phyloP scores from a whole-genome alignment of 2,797 vertebrate species.

The Aeoliscus strigatus region DNA sequence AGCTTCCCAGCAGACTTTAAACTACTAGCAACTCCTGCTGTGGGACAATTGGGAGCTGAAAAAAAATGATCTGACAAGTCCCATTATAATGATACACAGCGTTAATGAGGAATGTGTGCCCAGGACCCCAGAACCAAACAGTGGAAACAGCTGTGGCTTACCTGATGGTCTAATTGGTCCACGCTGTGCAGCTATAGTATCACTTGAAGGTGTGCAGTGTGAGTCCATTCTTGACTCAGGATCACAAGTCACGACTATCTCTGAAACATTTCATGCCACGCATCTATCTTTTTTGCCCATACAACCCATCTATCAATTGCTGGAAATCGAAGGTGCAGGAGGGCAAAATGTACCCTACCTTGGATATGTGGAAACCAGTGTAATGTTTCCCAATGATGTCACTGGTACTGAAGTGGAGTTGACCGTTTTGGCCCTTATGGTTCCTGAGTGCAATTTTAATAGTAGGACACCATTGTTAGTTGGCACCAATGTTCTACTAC shows the following conservation, averaged over 20 bases:
- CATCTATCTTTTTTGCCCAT: not conserved
- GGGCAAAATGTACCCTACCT: slow-evolving; percentile 3
- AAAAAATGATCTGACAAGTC: too few species aligned
- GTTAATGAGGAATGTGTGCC: too few species aligned
- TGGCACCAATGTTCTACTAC: slow-evolving; percentile 2
- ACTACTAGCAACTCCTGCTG: too few species aligned
- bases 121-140: not conserved
- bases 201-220: slow-evolving; percentile 1
- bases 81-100: too few species aligned
- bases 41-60: too few species aligned
- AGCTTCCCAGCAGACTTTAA: too few species aligned
- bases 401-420: slow-evolving; percentile 10
- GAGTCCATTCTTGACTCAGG: slow-evolving; percentile 7
- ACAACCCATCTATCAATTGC: not conserved
- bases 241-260: slow-evolving; percentile 9
- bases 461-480: slow-evolving; percentile 7
- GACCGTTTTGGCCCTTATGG: slow-evolving; percentile 2
- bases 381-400: not conserved
- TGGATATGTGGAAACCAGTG: not conserved
- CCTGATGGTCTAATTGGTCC: slow-evolving; percentile 9
- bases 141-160: not conserved
- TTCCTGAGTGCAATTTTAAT: slow-evolving; percentile 14
- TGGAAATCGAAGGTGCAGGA: slow-evolving; percentile 5
- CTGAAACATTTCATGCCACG: not conserved
- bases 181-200: not conserved